Base-by-base conservation (phyloP, 2,797 vertebrate genomes). In the Smutsia gigantea region DNA sequence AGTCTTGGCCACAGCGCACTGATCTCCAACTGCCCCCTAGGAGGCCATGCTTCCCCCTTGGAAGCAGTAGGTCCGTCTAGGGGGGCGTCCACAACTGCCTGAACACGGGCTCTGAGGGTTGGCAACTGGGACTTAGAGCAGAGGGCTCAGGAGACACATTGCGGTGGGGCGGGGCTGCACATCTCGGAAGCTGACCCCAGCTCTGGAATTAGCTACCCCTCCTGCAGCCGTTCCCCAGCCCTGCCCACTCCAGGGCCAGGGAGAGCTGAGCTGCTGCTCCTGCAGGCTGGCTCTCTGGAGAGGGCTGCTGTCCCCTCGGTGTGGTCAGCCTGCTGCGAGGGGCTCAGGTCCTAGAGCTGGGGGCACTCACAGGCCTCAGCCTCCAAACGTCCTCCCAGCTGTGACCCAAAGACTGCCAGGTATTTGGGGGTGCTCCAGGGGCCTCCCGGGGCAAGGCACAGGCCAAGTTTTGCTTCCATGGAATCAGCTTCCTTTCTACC, bases 11-110 rank as follows among this genome's bases (percentile, higher is more conserved):
- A 14, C 13, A 2, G 87, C 74, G 75, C 23, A 23, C 82, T 72
- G 64, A 74, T 17, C 90, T 92, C 59, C 93, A 59, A 88, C 96
- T 66, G 64, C 53, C 96, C 72, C 51, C 82, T 42, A 69, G 55
- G 87, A 88, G 83, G 85, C 18, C 2, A 61, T 18, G 0, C 0
- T 14, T 68, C 64, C 90, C 49, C 27, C 63, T 31, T 96, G 72
- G 34, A 25, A 31, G 25, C 68, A 21, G 2, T 31, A 68, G 34
- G 31, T 77, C 89, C 86, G 82, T 66, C 68, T 68, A 21, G 75
- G 57, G 25, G 0, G 19, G 3, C 46, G 34, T 23, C 78, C 74
- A 77, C 0, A 0, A 7, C 2, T 88, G 46, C 49, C 78, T 51
- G 18, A 34, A 31, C 29, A 13, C 21, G 7, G 18, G 64, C 64